Base-by-base conservation (phyloP, 2,888 invertebrate genomes). In the Timema cristinae region DNA sequence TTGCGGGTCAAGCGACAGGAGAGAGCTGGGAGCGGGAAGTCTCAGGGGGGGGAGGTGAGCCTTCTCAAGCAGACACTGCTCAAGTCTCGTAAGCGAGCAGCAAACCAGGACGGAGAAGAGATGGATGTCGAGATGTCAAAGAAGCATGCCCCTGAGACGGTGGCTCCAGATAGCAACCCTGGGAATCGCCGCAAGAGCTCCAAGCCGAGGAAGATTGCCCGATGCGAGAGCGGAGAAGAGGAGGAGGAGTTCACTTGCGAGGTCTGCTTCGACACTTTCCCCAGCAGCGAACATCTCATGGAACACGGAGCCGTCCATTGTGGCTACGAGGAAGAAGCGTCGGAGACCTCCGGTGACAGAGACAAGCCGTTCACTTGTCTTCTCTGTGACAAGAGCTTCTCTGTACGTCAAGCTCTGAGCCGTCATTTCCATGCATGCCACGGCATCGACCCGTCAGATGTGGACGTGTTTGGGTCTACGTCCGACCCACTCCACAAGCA, bases 361-460 rank as follows among this genome's bases (percentile, higher is more conserved):
- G 67, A 59, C 15, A 59, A 59, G 50, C 73, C 73, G 49, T 73
- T 66, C 61, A 79, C 82, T 50, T 87, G 87, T 77, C 79, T 86
- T 69, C 76, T 86, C n/a, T 87, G 87, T 76, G 84, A 85, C 69
- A 81, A 82, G 75, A 82, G 83, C 72, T 85, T 86, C 73, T 78
- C 79, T 1, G 78, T 82, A 13, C 81, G 84, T 66, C 80, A 83
- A 7, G 81, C 82, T n/a, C 78, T 87, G 69, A 84, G 84, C 32
- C 79, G 82, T 73, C 87, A 87, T 76, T 84, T 87, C 66, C 81
- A 84, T 69, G 82, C 84, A 66, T 80, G 80, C n/a, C 87, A 87
- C 75, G 84, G 84, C 0, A 83, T 85, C 54, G 85, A 86, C 47
- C 67, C 67, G 9, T 32, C 66, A 67, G 70, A 71, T 10, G 51